These are phyloP conservation scores for Drosophila colorata DNA, from an alignment of 2,888 invertebrate genomes.

Conservation along the genomic window DNA sequence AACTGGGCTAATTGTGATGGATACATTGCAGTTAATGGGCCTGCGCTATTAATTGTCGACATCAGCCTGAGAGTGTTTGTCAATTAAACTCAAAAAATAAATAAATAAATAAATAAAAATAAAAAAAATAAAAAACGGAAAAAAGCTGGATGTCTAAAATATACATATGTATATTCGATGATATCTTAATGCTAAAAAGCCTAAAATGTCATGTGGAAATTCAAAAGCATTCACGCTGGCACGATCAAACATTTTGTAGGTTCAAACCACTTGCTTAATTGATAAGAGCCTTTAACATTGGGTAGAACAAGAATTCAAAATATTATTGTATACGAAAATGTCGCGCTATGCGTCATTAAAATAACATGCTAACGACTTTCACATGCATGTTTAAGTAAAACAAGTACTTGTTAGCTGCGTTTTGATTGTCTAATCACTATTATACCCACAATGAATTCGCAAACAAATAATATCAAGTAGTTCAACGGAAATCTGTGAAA, in stretches of 20 bases:
- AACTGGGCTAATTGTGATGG: slow-evolving; percentile 72
- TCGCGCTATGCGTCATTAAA: slow-evolving; percentile 17
- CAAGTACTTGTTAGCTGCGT: neutral
- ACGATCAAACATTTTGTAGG: slow-evolving; percentile 6
- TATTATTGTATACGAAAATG: neutral
- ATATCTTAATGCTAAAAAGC: slow-evolving; percentile 21
- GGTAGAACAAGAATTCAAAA: neutral
- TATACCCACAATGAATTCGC: neutral
- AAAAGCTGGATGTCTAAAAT: slow-evolving; percentile 2
- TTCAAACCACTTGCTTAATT: neutral
- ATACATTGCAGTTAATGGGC: slow-evolving; percentile 60
- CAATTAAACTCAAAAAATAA: slow-evolving; percentile 17
- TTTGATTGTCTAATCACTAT: neutral
- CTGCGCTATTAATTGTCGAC: slow-evolving; percentile 28
- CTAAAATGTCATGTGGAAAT: neutral
- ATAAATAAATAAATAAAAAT: no score
- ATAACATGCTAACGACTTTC: neutral
- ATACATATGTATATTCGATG: neutral
- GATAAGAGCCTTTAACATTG: slow-evolving; percentile 24
- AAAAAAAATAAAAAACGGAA: neutral
- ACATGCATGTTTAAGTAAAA: neutral
- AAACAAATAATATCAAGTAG: neutral
- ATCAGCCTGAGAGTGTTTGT: slow-evolving; percentile 12
- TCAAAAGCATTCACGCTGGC: slow-evolving; percentile 19
- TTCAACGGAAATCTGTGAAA: slow-evolving; percentile 5